These are phyloP conservation scores for Phaonia tiefii DNA, from an alignment of 2,888 invertebrate species.

Conservation along the genomic window DNA sequence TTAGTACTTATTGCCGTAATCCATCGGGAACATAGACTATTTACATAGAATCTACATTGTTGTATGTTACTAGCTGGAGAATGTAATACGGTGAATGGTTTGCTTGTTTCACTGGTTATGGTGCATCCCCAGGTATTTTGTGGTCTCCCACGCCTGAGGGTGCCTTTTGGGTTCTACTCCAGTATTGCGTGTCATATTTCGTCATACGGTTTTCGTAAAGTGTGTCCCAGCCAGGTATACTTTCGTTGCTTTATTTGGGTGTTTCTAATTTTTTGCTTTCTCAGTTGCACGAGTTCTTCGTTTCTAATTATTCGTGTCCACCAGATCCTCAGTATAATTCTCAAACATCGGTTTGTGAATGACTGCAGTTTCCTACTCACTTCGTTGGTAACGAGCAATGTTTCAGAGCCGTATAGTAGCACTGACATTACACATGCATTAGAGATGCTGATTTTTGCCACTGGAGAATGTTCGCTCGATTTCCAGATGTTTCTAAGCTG, in stretches of 20 bases:
- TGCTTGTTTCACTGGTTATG: neutral
- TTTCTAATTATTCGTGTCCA: neutral
- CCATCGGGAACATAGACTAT: neutral
- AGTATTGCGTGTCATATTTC: neutral
- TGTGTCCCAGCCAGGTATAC: neutral
- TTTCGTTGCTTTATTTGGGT: neutral
- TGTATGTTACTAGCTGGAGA: neutral
- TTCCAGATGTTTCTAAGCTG: no score
- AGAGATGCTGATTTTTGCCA: no score
- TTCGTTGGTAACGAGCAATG: no score
- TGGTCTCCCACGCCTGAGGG: neutral
- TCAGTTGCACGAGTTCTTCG: neutral
- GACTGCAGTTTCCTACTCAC: neutral
- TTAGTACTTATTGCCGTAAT: no score
- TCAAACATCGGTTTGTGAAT: neutral
- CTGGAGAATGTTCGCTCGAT: no score
- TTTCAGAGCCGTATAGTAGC: no score
- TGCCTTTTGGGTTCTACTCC: neutral
- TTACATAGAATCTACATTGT: neutral
- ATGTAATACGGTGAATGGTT: neutral
- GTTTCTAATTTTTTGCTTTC: neutral
- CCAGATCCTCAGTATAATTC: neutral
- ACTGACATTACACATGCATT: no score
- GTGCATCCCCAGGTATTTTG: neutral
- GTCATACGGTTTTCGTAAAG: neutral